These are phyloP conservation scores for Tenthredo mesomela DNA, from an alignment of 2,888 invertebrate genomes.

Conservation along the genomic window DNA sequence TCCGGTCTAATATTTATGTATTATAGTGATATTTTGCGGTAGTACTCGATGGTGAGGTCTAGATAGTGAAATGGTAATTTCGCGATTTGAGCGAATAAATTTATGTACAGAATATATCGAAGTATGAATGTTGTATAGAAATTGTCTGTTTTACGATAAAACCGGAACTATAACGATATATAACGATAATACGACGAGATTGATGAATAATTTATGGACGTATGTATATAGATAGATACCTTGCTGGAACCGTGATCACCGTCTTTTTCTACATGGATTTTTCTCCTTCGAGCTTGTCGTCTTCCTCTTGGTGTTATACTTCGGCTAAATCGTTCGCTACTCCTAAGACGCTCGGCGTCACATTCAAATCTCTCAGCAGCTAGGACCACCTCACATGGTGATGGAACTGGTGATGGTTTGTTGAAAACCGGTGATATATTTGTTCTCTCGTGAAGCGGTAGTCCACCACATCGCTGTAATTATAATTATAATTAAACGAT, in stretches of 20 bases:
- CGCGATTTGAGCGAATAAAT: background rate
- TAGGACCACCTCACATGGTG: conserved; percentile 70
- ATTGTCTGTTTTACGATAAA: background rate
- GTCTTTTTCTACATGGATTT: conserved; percentile 67
- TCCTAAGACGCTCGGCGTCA: conserved; percentile 83
- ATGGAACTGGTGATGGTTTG: conserved; percentile 70
- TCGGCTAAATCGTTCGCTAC: conserved; percentile 83
- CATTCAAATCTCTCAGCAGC: conserved; percentile 78
- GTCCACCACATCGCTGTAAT: conserved; percentile 70
- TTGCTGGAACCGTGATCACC: conserved; percentile 70
- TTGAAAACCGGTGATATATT: conserved; percentile 73
- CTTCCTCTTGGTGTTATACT: conserved; percentile 82
- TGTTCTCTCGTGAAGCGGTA: conserved; percentile 75
- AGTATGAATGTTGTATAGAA: background rate
- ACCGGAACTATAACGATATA: background rate
- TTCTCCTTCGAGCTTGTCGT: conserved; percentile 70
- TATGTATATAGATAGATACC: conserved; percentile 61
- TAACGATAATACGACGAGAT: background rate
- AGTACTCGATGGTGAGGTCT: background rate
- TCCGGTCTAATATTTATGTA: background rate
- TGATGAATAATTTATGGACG: background rate
- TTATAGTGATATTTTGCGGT: background rate
- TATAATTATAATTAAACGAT: background rate
- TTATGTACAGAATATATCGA: background rate
- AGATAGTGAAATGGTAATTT: background rate